Evolutionary conservation across 2,888 invertebrate genomes (phyloP), one percentile per base, ranked within the genome.

Genomic region (Blastobasis adustella): DNA sequence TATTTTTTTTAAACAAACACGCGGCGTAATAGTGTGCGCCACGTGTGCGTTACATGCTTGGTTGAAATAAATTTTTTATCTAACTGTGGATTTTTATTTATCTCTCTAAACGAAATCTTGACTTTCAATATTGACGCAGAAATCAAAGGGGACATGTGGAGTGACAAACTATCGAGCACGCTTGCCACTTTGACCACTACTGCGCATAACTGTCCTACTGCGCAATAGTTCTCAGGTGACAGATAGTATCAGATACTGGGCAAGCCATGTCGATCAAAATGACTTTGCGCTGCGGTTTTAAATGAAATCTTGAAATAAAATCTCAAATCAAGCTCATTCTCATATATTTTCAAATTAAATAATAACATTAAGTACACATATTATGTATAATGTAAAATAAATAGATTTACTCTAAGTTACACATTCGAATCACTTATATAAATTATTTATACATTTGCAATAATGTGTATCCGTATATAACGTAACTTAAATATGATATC

Each of bases 341-440:
- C 47, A 66, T 74, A 73, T 77, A 70, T 79, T 78, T 76, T 72
- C 66, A 67, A 64, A 69, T 67, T 72, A 61, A 70, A 64, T 8
- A 23, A 23, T 76, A 76, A 80, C 71, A 70, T 79, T 84, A 83
- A 82, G 82, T 85, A 84, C 82, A 78, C 66, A 67, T 63, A 64
- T 68, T 60, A 23, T 23, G 23, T 23, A 67, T 66, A 58, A 58
- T 55, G 60, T 68, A 62, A 72, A 78, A 74, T 74, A 76, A 79
- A 76, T 77, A 76, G 58, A 68, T 62, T 63, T 62, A 66, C 54
- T 60, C 55, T 62, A 61, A 64, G 59, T 61, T 59, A 62, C 49
- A 40, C 55, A 56, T 48, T 38, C 36, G 23, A 23, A 23, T 23
- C 23, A 7, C 6, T 44, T n/a, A 44, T 44, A 10, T 44, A n/a